Percentiles rank a stretch among this genome's conserved stretches.
Evolutionary conservation across 2,113 vertebrate genomes (phyloP).

Genomic region (Phylloscopus trochiloides): DNA sequence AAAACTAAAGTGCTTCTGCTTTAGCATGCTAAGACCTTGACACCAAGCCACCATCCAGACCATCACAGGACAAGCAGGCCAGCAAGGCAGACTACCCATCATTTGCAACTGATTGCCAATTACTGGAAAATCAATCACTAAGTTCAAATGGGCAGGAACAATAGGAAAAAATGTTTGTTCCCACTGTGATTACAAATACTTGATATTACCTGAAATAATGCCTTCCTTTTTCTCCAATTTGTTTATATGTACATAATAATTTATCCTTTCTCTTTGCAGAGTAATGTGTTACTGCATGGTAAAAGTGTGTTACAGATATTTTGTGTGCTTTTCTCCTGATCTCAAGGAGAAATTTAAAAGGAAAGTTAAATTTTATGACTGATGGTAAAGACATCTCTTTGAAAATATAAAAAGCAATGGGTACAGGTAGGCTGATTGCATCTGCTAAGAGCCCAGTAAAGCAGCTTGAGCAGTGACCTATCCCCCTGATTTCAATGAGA

Average conservation of each 20-base stretch:
- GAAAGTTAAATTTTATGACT: not conserved
- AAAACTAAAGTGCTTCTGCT: not conserved
- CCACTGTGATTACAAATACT: not conserved
- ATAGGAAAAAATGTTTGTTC: not conserved
- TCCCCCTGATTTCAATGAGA: not conserved
- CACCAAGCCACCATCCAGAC: not conserved
- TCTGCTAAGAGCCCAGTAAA: not conserved
- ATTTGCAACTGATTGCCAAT: not conserved
- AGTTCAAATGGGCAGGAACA: not conserved
- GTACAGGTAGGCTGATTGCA: not conserved
- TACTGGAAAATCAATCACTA: not conserved
- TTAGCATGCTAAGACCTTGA: not conserved
- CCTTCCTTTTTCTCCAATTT: not conserved
- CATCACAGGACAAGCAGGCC: not conserved
- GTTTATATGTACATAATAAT: not conserved
- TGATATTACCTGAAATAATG: not conserved
- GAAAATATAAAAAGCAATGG: not conserved
- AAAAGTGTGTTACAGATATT: not conserved
- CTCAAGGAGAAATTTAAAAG: not conserved
- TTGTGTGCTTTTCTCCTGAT: not conserved
- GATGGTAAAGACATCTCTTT: not conserved
- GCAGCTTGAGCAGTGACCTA: not conserved
- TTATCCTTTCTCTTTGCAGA: not conserved
- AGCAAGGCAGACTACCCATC: not conserved
- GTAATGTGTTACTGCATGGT: not conserved